Base-by-base conservation (phyloP, 2,113 vertebrate genomes). In the Oncorhynchus tshawytscha region DNA sequence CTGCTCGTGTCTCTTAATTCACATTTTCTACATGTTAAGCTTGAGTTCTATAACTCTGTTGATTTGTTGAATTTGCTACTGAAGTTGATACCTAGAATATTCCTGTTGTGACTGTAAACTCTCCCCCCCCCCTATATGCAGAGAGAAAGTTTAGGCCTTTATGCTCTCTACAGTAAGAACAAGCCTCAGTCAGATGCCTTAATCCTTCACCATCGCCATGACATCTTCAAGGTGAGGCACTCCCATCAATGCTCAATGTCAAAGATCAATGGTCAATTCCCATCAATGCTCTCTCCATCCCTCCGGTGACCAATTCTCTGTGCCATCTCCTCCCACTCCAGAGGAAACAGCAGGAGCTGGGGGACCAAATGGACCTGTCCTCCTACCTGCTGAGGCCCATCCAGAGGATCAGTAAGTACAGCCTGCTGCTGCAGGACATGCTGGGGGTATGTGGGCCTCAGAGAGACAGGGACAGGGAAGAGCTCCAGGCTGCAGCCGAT, bases 321-420 rank as follows among this genome's bases (percentile, higher is more conserved):
- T 67, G 12, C 31, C 22, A 25, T 67, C 72, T 51, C 75, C 66
- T 67, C 25, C 29, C 22, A 67, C 59, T 48, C 71, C 84, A 95
- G 93, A 88, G 80, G 65, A 95, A 94, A 83, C 93, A 94, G 81
- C 89, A 90, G 87, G 91, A 93, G 81, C 81, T 94, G 18, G 90
- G 87, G 5, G 93, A 94, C 81, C 83, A 91, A 87, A 94, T 94
- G 93, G 90, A 95, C 83, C 88, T 94, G 31, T 92, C 92, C 0
- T 95, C 93, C 16, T 94, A 93, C 81, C 87, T 94, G 77, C 87
- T 95, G 79, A 92, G 93, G 67, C 93, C 93, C 70, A 92, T 94
- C 71, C 93, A 95, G 88, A 93, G 93, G 82, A 94, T 95, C 91
- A 94, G 94, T 87, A 95, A 95, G 74, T 95, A 94, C 87, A 91